Percentiles rank a stretch among this genome's conserved stretches.
Evolutionary conservation across 2,113 vertebrate species (phyloP).

Genomic region (Hepsetus odoe): DNA sequence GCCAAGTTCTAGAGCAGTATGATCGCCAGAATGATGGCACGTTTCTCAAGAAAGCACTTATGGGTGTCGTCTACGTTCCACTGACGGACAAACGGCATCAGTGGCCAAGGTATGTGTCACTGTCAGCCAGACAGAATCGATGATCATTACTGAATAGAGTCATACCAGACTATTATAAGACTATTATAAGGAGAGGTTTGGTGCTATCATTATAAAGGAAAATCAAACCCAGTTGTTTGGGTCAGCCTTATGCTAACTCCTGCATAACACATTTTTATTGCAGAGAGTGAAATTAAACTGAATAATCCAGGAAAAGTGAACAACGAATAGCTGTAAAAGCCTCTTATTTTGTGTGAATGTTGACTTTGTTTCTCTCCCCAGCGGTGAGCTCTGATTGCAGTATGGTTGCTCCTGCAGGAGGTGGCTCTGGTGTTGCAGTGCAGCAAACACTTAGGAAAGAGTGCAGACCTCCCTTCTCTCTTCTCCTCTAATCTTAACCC

Average conservation of each 20-base stretch:
- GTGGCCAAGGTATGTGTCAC: conserved; percentile 80
- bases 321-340: not conserved
- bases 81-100: conserved; percentile 86
- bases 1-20: conserved; percentile 87
- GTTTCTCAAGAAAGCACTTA: conserved; percentile 81
- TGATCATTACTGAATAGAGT: too few species aligned
- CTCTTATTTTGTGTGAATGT: conserved; percentile 19
- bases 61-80: conserved; percentile 90
- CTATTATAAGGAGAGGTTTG: too few species aligned
- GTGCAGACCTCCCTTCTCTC: not conserved
- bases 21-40: conserved; percentile 84
- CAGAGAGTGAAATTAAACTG: not conserved
- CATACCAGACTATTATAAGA: too few species aligned
- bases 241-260: not conserved
- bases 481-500: conserved; percentile 17
- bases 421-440: conserved; percentile 72
- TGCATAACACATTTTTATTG: not conserved
- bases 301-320: not conserved
- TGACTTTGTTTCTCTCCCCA: conserved; percentile 64
- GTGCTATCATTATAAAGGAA: too few species aligned
- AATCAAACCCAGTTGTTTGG: too few species aligned
- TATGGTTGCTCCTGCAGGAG: conserved; percentile 75
- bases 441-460: conserved; percentile 45
- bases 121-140: not conserved
- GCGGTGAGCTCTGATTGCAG: conserved; percentile 79